Evolutionary conservation across 2,113 vertebrate genomes (phyloP).

Genomic region (Spheniscus mendiculus): DNA sequence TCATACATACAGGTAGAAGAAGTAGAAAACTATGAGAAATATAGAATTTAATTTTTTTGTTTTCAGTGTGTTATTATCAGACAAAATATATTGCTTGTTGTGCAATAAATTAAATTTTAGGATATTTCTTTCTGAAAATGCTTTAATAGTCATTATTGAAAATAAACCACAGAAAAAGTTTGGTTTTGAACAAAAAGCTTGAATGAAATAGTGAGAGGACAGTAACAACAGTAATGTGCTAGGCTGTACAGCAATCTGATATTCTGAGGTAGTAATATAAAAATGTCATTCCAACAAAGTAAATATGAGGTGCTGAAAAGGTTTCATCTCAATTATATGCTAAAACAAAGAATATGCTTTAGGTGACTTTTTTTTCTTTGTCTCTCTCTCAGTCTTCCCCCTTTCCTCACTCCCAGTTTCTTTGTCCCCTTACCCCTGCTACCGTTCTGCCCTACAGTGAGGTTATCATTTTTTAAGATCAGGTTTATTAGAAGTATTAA

Average conservation of each 20-base stretch:
- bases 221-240: not conserved
- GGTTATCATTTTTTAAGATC: not conserved
- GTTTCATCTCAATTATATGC: not conserved
- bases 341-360: not conserved
- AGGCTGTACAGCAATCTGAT: not conserved
- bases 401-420: not conserved
- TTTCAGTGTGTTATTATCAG: not conserved
- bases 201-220: not conserved
- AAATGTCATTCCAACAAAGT: not conserved
- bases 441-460: not conserved
- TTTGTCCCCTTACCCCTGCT: accelerated
- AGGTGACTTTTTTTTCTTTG: not conserved
- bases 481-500: not conserved
- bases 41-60: accelerated
- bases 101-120: not conserved
- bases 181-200: not conserved
- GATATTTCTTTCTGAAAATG: not conserved
- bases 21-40: not conserved
- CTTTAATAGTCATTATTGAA: not conserved
- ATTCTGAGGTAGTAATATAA: not conserved
- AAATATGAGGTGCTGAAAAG: not conserved
- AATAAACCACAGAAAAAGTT: not conserved
- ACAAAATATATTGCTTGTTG: not conserved
- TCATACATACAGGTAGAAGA: not conserved
- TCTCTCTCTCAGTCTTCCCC: not conserved